phyloP scores from a whole-genome alignment of 2,113 vertebrate genomes.

The Numenius arquata region DNA sequence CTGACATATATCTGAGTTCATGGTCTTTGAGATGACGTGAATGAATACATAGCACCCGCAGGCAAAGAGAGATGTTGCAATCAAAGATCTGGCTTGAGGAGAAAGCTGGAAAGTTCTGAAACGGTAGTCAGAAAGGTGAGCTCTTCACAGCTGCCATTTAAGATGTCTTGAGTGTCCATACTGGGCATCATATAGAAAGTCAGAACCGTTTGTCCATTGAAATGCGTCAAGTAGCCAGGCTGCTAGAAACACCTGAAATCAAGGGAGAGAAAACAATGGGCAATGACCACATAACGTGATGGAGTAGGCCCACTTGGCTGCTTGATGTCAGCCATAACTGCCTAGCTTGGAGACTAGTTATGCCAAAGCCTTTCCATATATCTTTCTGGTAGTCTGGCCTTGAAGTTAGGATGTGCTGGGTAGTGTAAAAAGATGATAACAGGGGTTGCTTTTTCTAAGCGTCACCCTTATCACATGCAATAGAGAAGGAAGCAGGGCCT shows the following conservation, averaged over 20 bases:
- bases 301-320: no score
- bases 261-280: neutral
- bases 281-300: rapidly evolving
- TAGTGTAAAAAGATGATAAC: neutral
- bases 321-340: neutral
- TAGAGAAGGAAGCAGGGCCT: neutral
- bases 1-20: neutral
- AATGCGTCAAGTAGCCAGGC: neutral
- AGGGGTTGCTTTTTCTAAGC: neutral
- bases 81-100: neutral
- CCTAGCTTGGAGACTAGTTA: neutral
- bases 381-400: neutral
- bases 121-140: neutral
- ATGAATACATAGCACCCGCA: neutral
- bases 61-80: neutral
- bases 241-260: neutral
- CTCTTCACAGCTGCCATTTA: neutral
- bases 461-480: neutral
- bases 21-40: neutral
- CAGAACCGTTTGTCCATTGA: neutral
- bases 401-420: neutral
- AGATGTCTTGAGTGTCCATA: neutral
- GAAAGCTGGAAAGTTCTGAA: neutral
- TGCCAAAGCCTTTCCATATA: neutral
- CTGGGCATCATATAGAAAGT: neutral